Evolutionary conservation across 37 sponge, comb jelly and placozoan genomes (phyloP).

Genomic region (Diacarnus erythraeanus): DNA sequence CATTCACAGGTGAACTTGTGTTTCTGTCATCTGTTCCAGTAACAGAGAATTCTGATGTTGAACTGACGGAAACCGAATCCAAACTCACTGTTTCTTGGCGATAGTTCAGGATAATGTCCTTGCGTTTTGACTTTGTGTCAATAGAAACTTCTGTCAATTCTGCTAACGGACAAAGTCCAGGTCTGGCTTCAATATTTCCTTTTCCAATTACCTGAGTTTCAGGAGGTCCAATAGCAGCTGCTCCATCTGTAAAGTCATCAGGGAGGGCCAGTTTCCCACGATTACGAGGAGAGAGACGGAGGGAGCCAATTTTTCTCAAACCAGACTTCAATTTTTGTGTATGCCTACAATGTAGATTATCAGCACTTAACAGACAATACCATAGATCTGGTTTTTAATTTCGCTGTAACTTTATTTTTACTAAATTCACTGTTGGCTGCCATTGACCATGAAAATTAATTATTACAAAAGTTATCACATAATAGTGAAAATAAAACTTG

Average conservation of each 20-base stretch:
- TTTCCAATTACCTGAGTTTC: not conserved
- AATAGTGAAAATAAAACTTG: no score
- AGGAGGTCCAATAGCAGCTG: not conserved
- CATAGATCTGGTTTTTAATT: no score
- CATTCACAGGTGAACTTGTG: not conserved
- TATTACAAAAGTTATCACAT: no score
- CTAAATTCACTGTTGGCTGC: not conserved
- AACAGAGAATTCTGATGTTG: conserved; percentile 27
- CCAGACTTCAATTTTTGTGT: not conserved
- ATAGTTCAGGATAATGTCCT: not conserved
- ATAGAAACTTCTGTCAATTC: not conserved
- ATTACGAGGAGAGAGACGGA: not conserved
- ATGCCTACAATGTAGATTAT: not conserved
- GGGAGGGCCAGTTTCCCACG: not conserved
- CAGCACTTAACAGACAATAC: no score
- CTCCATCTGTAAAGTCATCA: not conserved
- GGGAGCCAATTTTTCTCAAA: conserved; percentile 12
- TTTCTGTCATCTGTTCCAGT: not conserved
- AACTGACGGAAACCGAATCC: conserved; percentile 36
- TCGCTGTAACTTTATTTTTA: no score
- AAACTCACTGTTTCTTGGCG: conserved; percentile 11
- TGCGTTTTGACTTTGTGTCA: not conserved
- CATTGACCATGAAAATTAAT: not conserved
- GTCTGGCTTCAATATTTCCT: not conserved
- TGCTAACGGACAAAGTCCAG: not conserved